A percentile compares a stretch with the other conserved stretches of the same genome.
phyloP scores from a whole-genome alignment of 2,113 vertebrate genomes.

The Seriola aureovittata region DNA sequence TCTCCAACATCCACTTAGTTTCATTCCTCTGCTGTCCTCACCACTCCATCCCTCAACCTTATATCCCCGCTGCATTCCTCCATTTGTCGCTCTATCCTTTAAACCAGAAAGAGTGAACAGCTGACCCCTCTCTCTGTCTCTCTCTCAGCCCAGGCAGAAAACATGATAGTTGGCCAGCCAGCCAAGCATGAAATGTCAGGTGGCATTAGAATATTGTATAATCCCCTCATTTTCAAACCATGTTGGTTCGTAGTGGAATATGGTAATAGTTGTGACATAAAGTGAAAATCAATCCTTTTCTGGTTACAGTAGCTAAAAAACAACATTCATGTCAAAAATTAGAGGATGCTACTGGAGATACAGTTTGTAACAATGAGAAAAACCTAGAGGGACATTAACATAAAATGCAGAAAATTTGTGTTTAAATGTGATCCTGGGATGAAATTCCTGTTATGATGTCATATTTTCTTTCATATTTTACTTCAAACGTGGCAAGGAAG shows the following conservation, averaged over 20 bases:
- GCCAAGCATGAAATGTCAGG: conserved; percentile 77
- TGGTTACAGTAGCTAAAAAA: background rate
- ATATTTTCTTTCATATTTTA: background rate
- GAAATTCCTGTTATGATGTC: no score
- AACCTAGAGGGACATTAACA: background rate
- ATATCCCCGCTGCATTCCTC: background rate
- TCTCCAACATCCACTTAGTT: conserved; percentile 46
- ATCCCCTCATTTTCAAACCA: conserved; percentile 48
- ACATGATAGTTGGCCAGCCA: conserved; percentile 55
- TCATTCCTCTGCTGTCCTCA: conserved; percentile 35
- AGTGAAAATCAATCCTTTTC: background rate
- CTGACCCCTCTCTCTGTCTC: conserved; percentile 48
- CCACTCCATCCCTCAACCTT: background rate
- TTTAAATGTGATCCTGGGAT: background rate
- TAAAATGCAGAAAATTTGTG: background rate
- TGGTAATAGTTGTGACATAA: conserved; percentile 16
- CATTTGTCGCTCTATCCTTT: conserved; percentile 14
- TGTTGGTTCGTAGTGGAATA: conserved; percentile 27
- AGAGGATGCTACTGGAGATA: background rate
- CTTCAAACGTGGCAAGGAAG: background rate
- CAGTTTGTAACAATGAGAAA: background rate
- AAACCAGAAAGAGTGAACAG: conserved; percentile 48
- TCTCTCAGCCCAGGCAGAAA: conserved; percentile 70
- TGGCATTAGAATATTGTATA: conserved; percentile 61
- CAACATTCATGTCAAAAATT: background rate